Percentiles rank a stretch among this genome's conserved stretches.
phyloP scores from a whole-genome alignment of 2,113 vertebrate genomes.

The Oplegnathus fasciatus region DNA sequence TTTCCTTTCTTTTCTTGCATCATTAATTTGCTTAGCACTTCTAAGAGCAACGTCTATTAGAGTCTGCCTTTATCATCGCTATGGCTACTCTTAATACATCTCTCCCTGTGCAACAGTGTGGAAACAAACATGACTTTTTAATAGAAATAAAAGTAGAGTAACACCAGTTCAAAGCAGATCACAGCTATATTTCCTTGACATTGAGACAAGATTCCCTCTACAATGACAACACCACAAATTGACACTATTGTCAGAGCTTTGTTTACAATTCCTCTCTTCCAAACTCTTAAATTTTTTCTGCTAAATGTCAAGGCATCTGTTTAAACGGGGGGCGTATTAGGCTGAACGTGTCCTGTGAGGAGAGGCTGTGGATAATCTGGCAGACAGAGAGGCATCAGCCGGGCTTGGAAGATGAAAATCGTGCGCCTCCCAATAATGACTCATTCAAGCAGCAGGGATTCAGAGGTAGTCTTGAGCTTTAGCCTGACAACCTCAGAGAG shows the following conservation, averaged over 20 bases:
- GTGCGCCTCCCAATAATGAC: constrained; percentile 34
- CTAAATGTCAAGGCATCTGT: background rate
- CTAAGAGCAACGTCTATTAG: background rate
- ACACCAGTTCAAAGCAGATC: background rate
- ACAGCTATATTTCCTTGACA: background rate
- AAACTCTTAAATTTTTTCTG: background rate
- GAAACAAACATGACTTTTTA: background rate
- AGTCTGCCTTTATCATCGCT: background rate
- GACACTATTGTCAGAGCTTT: background rate
- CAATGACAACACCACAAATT: background rate
- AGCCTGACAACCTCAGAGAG: constrained; percentile 26
- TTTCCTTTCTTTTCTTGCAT: constrained; percentile 35
- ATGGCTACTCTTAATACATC: background rate
- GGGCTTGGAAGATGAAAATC: constrained; percentile 26
- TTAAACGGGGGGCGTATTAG: background rate
- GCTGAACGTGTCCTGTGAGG: constrained; percentile 7
- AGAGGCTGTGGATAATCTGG: constrained; percentile 43
- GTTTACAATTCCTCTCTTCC: background rate
- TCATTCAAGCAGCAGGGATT: constrained; percentile 35
- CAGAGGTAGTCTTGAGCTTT: constrained; percentile 22
- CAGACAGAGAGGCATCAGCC: constrained; percentile 14
- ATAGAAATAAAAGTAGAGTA: background rate
- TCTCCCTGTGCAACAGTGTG: background rate
- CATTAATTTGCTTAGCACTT: constrained; percentile 33
- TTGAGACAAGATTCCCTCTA: background rate